Evolutionary conservation across 37 sponge, comb jelly and placozoan genomes (phyloP), one percentile per base, ranked within the genome.

Genomic region (Theonella swinhoei): DNA sequence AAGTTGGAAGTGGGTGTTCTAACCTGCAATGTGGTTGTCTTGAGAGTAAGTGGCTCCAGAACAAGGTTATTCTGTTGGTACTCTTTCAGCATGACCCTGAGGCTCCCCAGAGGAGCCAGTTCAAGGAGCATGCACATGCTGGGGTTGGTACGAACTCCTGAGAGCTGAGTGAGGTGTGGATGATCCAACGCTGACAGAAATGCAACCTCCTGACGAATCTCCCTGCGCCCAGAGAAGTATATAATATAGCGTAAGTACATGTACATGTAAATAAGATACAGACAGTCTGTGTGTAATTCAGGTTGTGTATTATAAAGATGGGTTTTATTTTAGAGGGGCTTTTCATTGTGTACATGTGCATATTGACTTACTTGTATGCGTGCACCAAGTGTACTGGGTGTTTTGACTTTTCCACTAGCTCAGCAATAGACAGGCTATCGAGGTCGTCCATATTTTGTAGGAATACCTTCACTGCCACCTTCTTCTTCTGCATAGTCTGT

Each of bases 41-140:
- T 85, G 31, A 93, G 64, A 0, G 93, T 93, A 39, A 93, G 74
- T 2, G 93, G 93, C 68, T 85, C 91, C 40, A 94, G 58, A 0
- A 64, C 4, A 3, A 71, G 62, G 2, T 68, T 42, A n/a, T 23
- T 30, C 0, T 80, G 70, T 20, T 42, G 76, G 78, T 94, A 94
- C 64, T 83, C 78, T 77, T 96, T 93, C 64, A 96, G 80, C 47
- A 88, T 40, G 22, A 40, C 60, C 8, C 80, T 29, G 37, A 96
- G 85, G 22, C 80, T 75, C 64, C 87, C 77, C 74, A 79, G 85
- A 36, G 94, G 94, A 33, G 97, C 97, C 72, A 96, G 75, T 78
- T 91, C 94, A 81, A 96, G 80, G 39, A 91, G 39, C 39, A 96
- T 75, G 64, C 91, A 88, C 70, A 84, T 71, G 76, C 54, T 60